Base-by-base conservation (phyloP, 1,140 invertebrate species). In the Thaumatotibia leucotreta region DNA sequence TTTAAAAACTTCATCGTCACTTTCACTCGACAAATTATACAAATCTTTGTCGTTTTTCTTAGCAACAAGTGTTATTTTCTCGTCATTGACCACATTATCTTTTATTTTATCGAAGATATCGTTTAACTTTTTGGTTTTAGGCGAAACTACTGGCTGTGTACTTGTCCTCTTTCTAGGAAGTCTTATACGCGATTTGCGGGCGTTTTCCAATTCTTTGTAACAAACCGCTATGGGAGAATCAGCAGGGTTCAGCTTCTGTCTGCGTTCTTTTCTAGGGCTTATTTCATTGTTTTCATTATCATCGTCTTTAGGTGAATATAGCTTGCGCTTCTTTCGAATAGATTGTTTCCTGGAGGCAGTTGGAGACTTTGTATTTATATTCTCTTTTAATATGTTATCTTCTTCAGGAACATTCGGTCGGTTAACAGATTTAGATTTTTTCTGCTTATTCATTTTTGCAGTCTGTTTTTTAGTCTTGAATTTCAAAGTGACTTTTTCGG, bases 291-390 rank as follows among this genome's bases (percentile, higher is more conserved):
- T 66, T 20, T 33, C n/a, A 20, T 11, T 54, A n/a, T 68, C 33
- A 49, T 82, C 83, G 61, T 80, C 72, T 74, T 85, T 84, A 0
- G 80, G 82, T 2, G 86, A 89, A 65, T 86, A 89, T 17, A 89
- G 67, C 67, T 85, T 89, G 20, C 86, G 80, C 72, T 82, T 86
- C 58, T 77, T 29, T 14, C 52, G 52, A 14, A 58, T 58, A 29
- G 6, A 58, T 27, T 1, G 23, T 29, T 58, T 1, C 29, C 0
- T 14, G n/a, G 23, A 3, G 6, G 27, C 14, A 14, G n/a, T n/a
- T 14, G 62, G 31, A 1, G 62, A 63, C 24, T 24, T 11, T 1
- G 14, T 29, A 29, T 61, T 24, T 14, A n/a, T 24, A 22, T 49
- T 31, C 22, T 63, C 35, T 49, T 39, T 27, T 2, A 23, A 10